phyloP scores from a whole-genome alignment of 1,140 invertebrate species.

The Lithobius niger region DNA sequence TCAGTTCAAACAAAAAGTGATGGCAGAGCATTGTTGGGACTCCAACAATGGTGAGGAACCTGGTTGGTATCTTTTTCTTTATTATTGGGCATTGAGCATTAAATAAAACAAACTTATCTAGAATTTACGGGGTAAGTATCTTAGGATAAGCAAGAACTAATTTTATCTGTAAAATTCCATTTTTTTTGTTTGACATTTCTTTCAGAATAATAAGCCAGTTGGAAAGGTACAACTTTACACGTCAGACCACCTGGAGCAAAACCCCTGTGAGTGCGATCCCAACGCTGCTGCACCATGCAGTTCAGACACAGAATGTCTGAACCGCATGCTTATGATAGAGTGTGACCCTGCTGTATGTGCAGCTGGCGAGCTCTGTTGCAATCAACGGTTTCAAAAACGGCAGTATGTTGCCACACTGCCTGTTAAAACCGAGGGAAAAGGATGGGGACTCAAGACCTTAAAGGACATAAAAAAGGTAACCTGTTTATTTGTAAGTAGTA shows the following conservation, averaged over 20 bases:
- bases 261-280: constrained; percentile 69
- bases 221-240: constrained; percentile 43
- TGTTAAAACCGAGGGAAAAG: constrained; percentile 57
- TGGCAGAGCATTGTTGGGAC: no score
- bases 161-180: no score
- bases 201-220: constrained; percentile 53
- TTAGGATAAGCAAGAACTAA: no score
- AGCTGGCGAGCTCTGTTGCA: constrained; percentile 64
- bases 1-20: no score
- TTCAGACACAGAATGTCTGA: constrained; percentile 68
- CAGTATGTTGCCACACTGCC: constrained; percentile 62
- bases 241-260: constrained; percentile 47
- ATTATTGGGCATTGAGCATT: no score
- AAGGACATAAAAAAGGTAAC: constrained; percentile 51
- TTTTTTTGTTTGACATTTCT: no score
- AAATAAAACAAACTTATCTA: no score
- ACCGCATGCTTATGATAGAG: constrained; percentile 72
- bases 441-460: constrained; percentile 71
- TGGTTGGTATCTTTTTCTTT: no score
- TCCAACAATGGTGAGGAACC: no score
- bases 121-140: no score
- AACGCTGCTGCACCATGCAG: constrained; percentile 59
- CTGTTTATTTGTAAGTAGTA: background rate
- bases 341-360: constrained; percentile 68
- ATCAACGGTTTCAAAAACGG: constrained; percentile 72